These are phyloP conservation scores for Anniella stebbinsi DNA, from an alignment of 2,797 vertebrate genomes.

Conservation along the genomic window DNA sequence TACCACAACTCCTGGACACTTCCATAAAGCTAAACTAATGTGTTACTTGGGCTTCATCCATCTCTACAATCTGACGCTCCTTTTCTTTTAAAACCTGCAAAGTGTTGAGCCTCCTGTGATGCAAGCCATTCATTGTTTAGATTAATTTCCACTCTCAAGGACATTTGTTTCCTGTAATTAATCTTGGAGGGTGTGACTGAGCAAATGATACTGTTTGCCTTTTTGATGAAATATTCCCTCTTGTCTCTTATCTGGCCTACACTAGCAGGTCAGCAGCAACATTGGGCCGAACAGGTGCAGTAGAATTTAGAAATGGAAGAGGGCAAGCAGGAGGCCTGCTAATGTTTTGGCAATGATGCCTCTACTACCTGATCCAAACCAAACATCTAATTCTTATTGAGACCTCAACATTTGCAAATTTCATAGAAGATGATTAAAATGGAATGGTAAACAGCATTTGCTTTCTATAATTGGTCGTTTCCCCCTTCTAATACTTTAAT, in stretches of 20 bases:
- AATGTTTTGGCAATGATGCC: not conserved
- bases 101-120: not conserved
- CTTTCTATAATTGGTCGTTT: not conserved
- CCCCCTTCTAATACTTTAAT: too few species aligned
- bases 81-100: not conserved
- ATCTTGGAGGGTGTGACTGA: not conserved
- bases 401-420: not conserved
- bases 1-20: not conserved
- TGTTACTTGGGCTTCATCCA: not conserved
- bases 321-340: not conserved
- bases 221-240: not conserved
- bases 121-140: not conserved
- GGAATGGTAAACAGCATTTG: not conserved
- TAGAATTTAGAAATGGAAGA: not conserved
- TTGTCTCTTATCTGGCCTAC: not conserved
- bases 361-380: not conserved
- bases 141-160: not conserved
- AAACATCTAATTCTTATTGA: not conserved
- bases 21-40: not conserved
- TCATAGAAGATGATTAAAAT: not conserved
- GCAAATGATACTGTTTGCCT: constrained; percentile 11
- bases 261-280: not conserved
- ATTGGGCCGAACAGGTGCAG: not conserved
- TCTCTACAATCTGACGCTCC: not conserved
- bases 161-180: not conserved